phyloP scores from a whole-genome alignment of 2,888 invertebrate genomes.

The Oscheius sp. region DNA sequence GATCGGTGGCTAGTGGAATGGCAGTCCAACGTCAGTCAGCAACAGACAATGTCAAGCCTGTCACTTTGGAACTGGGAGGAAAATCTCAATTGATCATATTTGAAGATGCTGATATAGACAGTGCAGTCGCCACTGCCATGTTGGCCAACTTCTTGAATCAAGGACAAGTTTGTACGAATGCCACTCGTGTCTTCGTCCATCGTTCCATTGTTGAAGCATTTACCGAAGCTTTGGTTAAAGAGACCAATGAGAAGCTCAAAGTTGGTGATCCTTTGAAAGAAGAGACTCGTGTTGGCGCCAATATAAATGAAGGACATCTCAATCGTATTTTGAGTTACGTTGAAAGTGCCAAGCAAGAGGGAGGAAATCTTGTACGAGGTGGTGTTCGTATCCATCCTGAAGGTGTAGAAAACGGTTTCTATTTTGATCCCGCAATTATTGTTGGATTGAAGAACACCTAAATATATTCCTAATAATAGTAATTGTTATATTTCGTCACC shows the following conservation, averaged over 20 bases:
- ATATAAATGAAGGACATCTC: constrained; percentile 74
- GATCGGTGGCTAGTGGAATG: constrained; percentile 72
- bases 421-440: constrained; percentile 74
- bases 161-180: constrained; percentile 76
- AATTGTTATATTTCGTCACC: no score
- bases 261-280: constrained; percentile 61
- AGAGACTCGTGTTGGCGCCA: constrained; percentile 74
- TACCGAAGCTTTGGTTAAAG: constrained; percentile 71
- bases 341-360: constrained; percentile 73
- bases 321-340: constrained; percentile 73
- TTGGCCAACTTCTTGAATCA: constrained; percentile 76
- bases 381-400: constrained; percentile 72
- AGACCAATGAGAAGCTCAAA: constrained; percentile 51
- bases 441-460: constrained; percentile 55
- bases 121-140: constrained; percentile 75
- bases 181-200: constrained; percentile 75
- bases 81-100: constrained; percentile 75
- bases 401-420: constrained; percentile 72
- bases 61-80: constrained; percentile 76
- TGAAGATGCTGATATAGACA: constrained; percentile 74
- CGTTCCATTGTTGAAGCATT: constrained; percentile 72
- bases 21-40: constrained; percentile 72
- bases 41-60: constrained; percentile 71
- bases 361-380: constrained; percentile 73
- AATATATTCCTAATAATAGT: no score